Conservation (phyloP, 1,140 invertebrate species). For the Brachionus koreanus region DNA sequence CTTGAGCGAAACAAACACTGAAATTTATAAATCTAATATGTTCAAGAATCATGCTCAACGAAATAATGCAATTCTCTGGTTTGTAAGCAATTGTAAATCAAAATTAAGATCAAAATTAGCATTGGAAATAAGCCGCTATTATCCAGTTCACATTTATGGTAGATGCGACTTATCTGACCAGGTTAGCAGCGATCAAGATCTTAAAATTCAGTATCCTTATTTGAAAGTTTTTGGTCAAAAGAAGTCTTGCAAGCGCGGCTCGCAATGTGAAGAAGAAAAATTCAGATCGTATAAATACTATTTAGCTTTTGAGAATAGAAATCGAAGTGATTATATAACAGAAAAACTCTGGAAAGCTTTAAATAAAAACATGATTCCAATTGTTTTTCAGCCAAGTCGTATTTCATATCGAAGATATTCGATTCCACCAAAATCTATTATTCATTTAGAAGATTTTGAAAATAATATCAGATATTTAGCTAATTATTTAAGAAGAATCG, state of each 20-base stretch:
- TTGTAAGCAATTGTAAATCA: constrained; percentile 43
- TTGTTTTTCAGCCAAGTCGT: constrained; percentile 48
- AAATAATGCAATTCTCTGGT: constrained; percentile 40
- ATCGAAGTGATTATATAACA: constrained; percentile 46
- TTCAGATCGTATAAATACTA: constrained; percentile 45
- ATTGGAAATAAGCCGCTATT: constrained; percentile 33
- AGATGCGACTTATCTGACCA: neutral
- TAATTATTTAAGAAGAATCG: neutral
- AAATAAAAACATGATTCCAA: constrained; percentile 49
- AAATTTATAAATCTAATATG: neutral
- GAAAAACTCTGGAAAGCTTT: constrained; percentile 47
- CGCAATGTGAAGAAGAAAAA: constrained; percentile 11
- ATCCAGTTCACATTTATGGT: constrained; percentile 37
- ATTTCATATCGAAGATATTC: neutral
- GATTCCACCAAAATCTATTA: constrained; percentile 40
- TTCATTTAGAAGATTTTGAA: constrained; percentile 30
- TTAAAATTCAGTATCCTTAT: neutral
- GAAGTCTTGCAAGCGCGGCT: neutral
- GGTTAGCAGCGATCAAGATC: neutral
- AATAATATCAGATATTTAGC: neutral
- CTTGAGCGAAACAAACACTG: neutral
- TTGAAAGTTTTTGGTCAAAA: neutral
- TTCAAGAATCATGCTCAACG: neutral
- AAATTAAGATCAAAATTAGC: constrained; percentile 23
- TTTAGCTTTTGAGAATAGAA: constrained; percentile 46